phyloP scores from a whole-genome alignment of 2,888 invertebrate genomes.

The Galeopsomyia nigrocyanea region DNA sequence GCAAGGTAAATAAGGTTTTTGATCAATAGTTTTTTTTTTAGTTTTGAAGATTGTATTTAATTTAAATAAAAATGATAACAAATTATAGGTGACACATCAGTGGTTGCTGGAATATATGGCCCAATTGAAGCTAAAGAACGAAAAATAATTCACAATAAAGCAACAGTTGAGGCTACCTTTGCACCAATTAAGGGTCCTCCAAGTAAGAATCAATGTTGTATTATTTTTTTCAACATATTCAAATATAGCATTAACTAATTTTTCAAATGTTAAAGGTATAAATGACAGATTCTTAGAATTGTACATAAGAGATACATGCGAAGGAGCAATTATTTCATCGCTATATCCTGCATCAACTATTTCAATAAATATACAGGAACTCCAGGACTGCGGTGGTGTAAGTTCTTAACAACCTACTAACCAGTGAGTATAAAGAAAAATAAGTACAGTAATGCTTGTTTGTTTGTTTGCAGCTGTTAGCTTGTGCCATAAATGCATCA shows the following conservation, averaged over 20 bases:
- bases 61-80: conserved; percentile 27
- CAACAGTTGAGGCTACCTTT: conserved; percentile 84
- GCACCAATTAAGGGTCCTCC: conserved; percentile 79
- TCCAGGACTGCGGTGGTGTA: conserved; percentile 88
- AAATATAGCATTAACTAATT: conserved; percentile 20
- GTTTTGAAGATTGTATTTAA: conserved; percentile 23
- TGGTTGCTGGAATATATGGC: conserved; percentile 84
- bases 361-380: conserved; percentile 85
- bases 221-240: conserved; percentile 37
- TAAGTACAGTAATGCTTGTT: neutral
- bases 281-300: conserved; percentile 82
- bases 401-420: conserved; percentile 54
- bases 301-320: conserved; percentile 82
- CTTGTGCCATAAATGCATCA: conserved; percentile 85
- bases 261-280: conserved; percentile 68
- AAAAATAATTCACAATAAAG: conserved; percentile 83
- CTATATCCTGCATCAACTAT: conserved; percentile 87
- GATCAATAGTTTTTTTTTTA: too few species aligned
- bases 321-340: conserved; percentile 78
- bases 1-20: conserved; percentile 74
- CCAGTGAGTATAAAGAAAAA: neutral
- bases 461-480: conserved; percentile 75
- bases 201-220: conserved; percentile 62
- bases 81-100: conserved; percentile 81
- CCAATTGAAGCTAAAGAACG: conserved; percentile 84